Evolutionary conservation across 2,113 vertebrate species (phyloP).

Genomic region (Callopanchax toddi): DNA sequence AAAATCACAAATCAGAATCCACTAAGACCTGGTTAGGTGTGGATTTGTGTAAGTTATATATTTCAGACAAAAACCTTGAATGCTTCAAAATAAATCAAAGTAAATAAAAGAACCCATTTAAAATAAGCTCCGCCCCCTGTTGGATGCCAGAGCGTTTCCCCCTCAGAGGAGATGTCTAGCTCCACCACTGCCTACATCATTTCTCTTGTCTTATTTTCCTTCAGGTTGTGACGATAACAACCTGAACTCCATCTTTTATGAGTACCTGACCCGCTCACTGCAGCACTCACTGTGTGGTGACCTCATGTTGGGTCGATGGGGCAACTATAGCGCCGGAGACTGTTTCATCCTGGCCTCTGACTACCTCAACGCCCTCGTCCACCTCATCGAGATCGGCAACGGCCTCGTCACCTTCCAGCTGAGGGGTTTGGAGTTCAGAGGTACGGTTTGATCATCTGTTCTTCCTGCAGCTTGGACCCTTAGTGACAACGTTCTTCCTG

Average conservation of each 20-base stretch:
- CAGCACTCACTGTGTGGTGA: conserved; percentile 96
- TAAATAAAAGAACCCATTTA: no score
- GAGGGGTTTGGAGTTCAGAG: conserved; percentile 97
- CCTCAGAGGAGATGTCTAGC: no score
- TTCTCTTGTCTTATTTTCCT: no score
- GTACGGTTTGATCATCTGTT: conserved; percentile 65
- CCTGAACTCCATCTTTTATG: conserved; percentile 97
- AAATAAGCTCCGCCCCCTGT: no score
- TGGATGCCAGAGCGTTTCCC: no score
- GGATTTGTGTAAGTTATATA: no score
- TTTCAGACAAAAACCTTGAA: no score
- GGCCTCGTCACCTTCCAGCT: conserved; percentile 97
- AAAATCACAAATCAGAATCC: no score
- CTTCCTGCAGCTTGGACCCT: rapidly evolving
- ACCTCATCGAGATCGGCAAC: conserved; percentile 96
- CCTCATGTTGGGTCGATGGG: conserved; percentile 94
- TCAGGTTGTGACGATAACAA: conserved; percentile 95
- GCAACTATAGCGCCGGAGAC: conserved; percentile 93
- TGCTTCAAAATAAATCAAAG: no score
- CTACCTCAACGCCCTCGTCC: conserved; percentile 97
- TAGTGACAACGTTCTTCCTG: neutral
- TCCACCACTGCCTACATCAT: no score
- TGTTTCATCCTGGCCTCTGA: conserved; percentile 98
- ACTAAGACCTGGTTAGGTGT: no score
- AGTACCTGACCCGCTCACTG: conserved; percentile 94